Conservation (phyloP, 2,888 invertebrate genomes). For the Eudemis profundana region DNA sequence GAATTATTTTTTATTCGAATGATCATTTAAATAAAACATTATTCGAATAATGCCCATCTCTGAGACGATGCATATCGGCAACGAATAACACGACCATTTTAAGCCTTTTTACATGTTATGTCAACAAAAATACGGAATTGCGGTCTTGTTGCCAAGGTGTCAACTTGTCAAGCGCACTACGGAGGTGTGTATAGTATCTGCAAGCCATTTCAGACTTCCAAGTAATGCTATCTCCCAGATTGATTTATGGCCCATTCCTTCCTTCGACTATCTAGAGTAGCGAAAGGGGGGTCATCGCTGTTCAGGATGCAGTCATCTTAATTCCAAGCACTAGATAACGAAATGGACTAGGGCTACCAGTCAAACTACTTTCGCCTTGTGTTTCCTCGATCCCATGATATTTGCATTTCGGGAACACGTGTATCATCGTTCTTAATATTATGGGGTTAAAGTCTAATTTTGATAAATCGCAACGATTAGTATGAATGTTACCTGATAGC, state of each 20-base stretch:
- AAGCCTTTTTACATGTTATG: too few species aligned
- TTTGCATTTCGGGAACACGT: conserved; percentile 4
- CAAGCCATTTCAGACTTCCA: conserved; percentile 40
- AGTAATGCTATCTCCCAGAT: conserved; percentile 56
- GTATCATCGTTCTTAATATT: conserved; percentile 2
- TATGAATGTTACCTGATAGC: conserved; percentile 25
- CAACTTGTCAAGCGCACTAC: neutral
- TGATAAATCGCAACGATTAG: neutral
- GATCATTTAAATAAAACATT: too few species aligned
- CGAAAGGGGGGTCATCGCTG: conserved; percentile 65
- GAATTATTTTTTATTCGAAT: too few species aligned
- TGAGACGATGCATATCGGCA: too few species aligned
- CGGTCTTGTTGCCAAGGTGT: neutral
- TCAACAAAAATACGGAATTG: conserved; percentile 15
- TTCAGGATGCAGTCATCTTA: conserved; percentile 74
- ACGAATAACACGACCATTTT: too few species aligned
- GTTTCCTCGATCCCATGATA: conserved; percentile 28
- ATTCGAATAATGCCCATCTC: too few species aligned
- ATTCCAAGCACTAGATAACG: conserved; percentile 62
- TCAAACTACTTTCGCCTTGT: conserved; percentile 36
- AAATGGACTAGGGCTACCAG: conserved; percentile 44
- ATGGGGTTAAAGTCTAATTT: conserved; percentile 12
- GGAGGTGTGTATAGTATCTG: conserved; percentile 31
- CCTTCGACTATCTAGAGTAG: conserved; percentile 60
- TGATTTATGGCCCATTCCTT: conserved; percentile 62